Evolutionary conservation across 1,140 invertebrate genomes (phyloP).

Genomic region (Cyphomyrmex costatus): DNA sequence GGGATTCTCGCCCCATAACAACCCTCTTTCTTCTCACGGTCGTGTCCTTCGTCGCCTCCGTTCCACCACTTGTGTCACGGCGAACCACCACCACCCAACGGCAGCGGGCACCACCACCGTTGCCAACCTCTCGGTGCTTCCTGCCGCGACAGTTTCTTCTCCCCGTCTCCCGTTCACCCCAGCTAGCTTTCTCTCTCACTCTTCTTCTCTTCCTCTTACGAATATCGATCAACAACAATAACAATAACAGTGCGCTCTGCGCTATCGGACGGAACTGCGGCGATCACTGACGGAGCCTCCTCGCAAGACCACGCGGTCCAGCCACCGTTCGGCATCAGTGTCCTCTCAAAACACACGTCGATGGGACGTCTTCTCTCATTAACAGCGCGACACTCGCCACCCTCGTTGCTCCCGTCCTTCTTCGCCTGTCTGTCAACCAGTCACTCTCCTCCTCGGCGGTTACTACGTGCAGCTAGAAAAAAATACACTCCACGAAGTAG

Average conservation of each 20-base stretch:
- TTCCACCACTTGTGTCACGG: slow-evolving; percentile 63
- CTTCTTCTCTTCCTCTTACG: neutral
- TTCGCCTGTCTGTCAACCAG: neutral
- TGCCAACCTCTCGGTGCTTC: slow-evolving; percentile 44
- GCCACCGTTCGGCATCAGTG: slow-evolving; percentile 15
- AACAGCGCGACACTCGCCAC: neutral
- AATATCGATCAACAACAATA: slow-evolving; percentile 68
- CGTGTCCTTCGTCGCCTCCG: slow-evolving; percentile 60
- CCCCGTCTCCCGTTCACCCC: neutral
- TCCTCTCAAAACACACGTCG: slow-evolving; percentile 25
- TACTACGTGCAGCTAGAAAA: slow-evolving; percentile 51
- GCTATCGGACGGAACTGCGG: slow-evolving; percentile 19
- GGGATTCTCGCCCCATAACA: slow-evolving; percentile 76
- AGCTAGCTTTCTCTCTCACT: neutral
- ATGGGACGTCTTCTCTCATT: slow-evolving; percentile 30
- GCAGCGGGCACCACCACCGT: neutral
- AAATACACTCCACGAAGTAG: slow-evolving; percentile 62
- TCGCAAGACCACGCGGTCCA: slow-evolving; percentile 62
- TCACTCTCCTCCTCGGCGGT: neutral
- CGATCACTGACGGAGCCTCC: slow-evolving; percentile 13
- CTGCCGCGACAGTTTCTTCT: slow-evolving; percentile 36
- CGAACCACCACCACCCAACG: slow-evolving; percentile 36
- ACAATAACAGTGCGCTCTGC: slow-evolving; percentile 54
- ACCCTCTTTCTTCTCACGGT: slow-evolving; percentile 72
- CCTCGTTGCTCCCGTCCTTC: neutral